Conservation (phyloP, 2,888 invertebrate genomes). For the Sipha maydis region DNA sequence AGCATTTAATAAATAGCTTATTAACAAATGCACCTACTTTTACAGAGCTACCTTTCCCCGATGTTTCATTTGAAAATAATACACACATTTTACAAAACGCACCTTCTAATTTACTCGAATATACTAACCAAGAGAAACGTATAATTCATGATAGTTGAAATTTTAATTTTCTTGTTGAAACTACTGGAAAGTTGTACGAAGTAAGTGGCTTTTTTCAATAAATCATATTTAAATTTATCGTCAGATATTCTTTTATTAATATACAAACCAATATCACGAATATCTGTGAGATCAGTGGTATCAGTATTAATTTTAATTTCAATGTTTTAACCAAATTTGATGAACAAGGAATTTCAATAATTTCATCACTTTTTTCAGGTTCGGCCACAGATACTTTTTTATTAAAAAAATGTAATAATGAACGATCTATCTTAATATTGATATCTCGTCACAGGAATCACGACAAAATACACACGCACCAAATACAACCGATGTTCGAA, state of each 20-base stretch:
- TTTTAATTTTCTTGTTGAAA: too few relatives aligned
- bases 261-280: constrained; percentile 8
- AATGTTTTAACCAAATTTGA: too few relatives aligned
- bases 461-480: too few relatives aligned
- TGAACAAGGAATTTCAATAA: too few relatives aligned
- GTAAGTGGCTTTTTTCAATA: not conserved
- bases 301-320: constrained; percentile 15
- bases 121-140: not conserved
- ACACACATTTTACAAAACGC: not conserved
- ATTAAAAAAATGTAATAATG: too few relatives aligned
- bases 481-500: too few relatives aligned
- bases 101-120: not conserved
- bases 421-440: too few relatives aligned
- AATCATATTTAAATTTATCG: constrained; percentile 10
- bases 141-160: too few relatives aligned
- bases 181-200: not conserved
- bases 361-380: too few relatives aligned
- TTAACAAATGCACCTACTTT: constrained; percentile 1
- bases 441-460: too few relatives aligned
- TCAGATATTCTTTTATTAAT: not conserved
- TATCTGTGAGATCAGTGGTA: constrained; percentile 6
- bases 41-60: not conserved
- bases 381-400: too few relatives aligned
- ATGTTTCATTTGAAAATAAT: constrained; percentile 8
- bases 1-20: constrained; percentile 33